Percentiles rank a stretch among this genome's conserved stretches.
These are phyloP conservation scores for Drosophila ezoana DNA, from an alignment of 2,888 invertebrate species.

Conservation along the genomic window DNA sequence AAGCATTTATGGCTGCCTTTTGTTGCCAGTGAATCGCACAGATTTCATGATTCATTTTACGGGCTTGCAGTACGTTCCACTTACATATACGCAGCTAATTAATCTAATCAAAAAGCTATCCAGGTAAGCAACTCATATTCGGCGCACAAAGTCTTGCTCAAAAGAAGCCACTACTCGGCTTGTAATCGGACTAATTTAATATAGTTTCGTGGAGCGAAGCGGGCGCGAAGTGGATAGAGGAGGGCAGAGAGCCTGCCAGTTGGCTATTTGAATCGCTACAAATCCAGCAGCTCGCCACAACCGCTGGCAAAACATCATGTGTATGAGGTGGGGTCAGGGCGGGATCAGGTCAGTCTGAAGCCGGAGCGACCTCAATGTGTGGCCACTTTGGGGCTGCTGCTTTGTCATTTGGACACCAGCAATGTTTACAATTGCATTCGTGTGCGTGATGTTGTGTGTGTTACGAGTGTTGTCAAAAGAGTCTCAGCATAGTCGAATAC, in stretches of 20 bases:
- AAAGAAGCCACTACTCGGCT: conserved; percentile 8
- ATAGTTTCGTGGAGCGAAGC: neutral
- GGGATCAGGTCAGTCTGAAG: neutral
- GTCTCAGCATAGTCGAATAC: conserved; percentile 13
- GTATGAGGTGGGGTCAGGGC: neutral
- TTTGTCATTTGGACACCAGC: conserved; percentile 31
- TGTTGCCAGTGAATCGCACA: neutral
- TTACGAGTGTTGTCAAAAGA: conserved; percentile 12
- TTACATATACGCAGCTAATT: conserved; percentile 12
- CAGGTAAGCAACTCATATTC: conserved; percentile 1
- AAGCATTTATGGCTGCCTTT: neutral
- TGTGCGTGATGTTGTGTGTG: conserved; percentile 3
- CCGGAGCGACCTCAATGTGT: conserved; percentile 43
- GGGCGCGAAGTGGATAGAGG: neutral
- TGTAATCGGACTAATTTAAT: conserved; percentile 43
- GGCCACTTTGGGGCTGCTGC: conserved; percentile 39
- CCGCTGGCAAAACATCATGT: conserved; percentile 10
- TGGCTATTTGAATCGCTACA: conserved; percentile 16
- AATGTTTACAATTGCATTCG: conserved; percentile 17
- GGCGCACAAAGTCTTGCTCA: neutral
- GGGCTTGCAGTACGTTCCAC: neutral
- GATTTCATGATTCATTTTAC: neutral
- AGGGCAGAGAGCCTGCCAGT: neutral
- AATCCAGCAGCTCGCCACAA: conserved; percentile 23
- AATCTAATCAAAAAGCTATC: conserved; percentile 28